Evolutionary conservation across 1,140 invertebrate species (phyloP).

Genomic region (Leptinotarsa texana): DNA sequence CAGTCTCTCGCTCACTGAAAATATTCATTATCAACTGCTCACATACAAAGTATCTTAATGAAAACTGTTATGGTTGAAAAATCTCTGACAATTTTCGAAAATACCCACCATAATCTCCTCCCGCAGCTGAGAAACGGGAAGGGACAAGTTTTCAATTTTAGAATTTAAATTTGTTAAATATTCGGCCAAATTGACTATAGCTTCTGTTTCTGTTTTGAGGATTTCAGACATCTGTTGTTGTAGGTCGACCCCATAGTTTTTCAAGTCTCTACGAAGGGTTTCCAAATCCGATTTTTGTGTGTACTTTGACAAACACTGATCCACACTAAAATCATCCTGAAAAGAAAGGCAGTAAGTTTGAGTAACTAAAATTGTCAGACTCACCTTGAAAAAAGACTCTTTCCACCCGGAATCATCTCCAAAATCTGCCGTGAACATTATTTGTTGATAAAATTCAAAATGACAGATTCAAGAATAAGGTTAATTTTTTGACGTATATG

Average conservation of each 20-base stretch:
- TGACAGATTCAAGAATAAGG: not conserved
- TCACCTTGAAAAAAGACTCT: constrained; percentile 38
- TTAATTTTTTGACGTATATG: not conserved
- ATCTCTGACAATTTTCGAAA: not conserved
- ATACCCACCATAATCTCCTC: constrained; percentile 47
- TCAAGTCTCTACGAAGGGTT: constrained; percentile 44
- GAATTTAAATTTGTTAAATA: constrained; percentile 49
- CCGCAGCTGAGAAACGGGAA: constrained; percentile 45
- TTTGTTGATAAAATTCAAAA: not conserved
- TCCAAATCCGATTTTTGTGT: constrained; percentile 49
- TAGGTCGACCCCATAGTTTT: constrained; percentile 46
- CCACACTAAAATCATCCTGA: constrained; percentile 47
- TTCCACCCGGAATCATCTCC: constrained; percentile 30
- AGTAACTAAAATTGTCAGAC: constrained; percentile 2
- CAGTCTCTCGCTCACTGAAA: too few relatives aligned
- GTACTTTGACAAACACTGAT: constrained; percentile 44
- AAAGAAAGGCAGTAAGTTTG: not conserved
- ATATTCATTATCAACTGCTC: too few relatives aligned
- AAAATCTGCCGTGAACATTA: constrained; percentile 16
- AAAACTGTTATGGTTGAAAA: not conserved
- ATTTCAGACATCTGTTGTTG: constrained; percentile 49
- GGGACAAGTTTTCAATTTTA: constrained; percentile 47
- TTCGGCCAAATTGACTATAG: constrained; percentile 51
- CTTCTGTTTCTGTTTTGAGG: constrained; percentile 51
- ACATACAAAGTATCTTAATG: too few relatives aligned